Evolutionary conservation across 2,113 vertebrate genomes (phyloP).

Genomic region (Oceanodroma tethys): DNA sequence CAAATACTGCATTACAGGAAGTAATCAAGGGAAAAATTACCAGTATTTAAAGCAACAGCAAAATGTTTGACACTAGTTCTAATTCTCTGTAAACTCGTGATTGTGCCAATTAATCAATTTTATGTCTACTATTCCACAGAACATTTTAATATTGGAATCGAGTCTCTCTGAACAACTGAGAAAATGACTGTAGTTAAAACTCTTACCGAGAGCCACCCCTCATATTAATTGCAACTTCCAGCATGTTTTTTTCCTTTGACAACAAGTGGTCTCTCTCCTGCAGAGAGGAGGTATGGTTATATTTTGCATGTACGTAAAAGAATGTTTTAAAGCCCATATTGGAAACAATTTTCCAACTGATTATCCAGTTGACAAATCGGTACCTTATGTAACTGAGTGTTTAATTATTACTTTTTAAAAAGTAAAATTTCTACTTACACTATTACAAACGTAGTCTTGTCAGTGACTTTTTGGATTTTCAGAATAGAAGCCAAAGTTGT

Average conservation of each 20-base stretch:
- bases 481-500: constrained; percentile 40
- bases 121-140: constrained; percentile 32
- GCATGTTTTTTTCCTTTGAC: not conserved
- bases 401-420: constrained; percentile 68
- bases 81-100: constrained; percentile 42
- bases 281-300: constrained; percentile 46
- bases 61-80: not conserved
- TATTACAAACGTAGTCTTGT: constrained; percentile 62
- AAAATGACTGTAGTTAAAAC: constrained; percentile 20
- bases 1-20: constrained; percentile 22
- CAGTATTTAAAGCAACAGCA: constrained; percentile 57
- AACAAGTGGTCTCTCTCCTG: constrained; percentile 25
- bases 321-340: constrained; percentile 69
- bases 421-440: constrained; percentile 71
- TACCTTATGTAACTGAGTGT: constrained; percentile 68
- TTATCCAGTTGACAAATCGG: constrained; percentile 68
- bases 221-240: constrained; percentile 8
- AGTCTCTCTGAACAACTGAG: constrained; percentile 35
- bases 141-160: constrained; percentile 17
- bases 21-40: constrained; percentile 65
- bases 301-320: constrained; percentile 58
- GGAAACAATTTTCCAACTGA: constrained; percentile 69
- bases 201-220: constrained; percentile 13
- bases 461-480: constrained; percentile 64
- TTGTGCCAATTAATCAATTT: constrained; percentile 66